A percentile compares a stretch with the other conserved stretches of the same genome.
Evolutionary conservation across 1,140 invertebrate species (phyloP).

Genomic region (Vanessa tameamea): DNA sequence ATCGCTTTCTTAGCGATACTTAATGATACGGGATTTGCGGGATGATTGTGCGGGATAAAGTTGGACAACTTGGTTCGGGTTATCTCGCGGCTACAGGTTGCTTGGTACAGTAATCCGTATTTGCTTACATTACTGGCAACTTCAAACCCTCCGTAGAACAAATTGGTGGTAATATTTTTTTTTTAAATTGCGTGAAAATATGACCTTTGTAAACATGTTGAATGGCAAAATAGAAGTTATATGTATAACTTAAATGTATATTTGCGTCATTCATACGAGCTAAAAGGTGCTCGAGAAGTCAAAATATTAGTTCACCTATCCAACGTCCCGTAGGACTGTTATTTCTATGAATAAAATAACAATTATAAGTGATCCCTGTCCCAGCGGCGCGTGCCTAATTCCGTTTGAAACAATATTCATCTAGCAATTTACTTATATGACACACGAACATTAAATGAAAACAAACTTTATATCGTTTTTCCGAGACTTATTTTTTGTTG

Average conservation of each 20-base stretch:
- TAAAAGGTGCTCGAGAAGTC: conserved; percentile 71
- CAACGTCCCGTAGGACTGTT: conserved; percentile 68
- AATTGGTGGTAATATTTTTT: background rate
- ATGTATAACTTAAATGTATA: background rate
- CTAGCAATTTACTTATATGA: conserved; percentile 64
- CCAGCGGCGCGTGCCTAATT: conserved; percentile 73
- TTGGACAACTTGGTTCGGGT: conserved; percentile 45
- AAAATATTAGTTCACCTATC: conserved; percentile 78
- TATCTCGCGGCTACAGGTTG: conserved; percentile 67
- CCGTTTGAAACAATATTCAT: conserved; percentile 80
- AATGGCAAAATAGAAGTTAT: background rate
- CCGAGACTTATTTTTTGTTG: too few relatives aligned
- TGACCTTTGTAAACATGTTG: too few relatives aligned
- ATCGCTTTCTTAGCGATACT: conserved; percentile 80
- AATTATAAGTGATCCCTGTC: conserved; percentile 78
- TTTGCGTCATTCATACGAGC: conserved; percentile 49
- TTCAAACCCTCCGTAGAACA: background rate
- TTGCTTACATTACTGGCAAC: conserved; percentile 19
- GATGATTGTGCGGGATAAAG: conserved; percentile 69
- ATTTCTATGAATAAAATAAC: conserved; percentile 81
- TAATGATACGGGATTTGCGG: conserved; percentile 78
- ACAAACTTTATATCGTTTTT: too few relatives aligned
- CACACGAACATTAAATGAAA: conserved; percentile 35
- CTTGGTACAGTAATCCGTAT: conserved; percentile 30
- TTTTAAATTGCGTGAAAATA: background rate